These are phyloP conservation scores for Eucriotettix oculatus DNA, from an alignment of 2,888 invertebrate species.

Conservation along the genomic window DNA sequence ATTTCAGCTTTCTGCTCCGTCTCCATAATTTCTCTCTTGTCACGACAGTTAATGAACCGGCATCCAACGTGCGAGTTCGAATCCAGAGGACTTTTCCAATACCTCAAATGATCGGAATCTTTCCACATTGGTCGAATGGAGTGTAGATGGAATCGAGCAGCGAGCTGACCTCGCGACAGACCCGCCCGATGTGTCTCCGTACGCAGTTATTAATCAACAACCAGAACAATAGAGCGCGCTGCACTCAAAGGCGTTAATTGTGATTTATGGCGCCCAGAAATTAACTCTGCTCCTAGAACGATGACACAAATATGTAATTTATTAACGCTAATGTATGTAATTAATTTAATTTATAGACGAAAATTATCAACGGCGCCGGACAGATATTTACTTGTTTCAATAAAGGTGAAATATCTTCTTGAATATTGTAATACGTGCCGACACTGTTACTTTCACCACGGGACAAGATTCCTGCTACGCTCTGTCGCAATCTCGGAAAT, in stretches of 20 bases:
- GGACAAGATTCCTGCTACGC: too few relatives aligned
- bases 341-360: not conserved
- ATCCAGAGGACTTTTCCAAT: too few relatives aligned
- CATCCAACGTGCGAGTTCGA: too few relatives aligned
- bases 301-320: not conserved
- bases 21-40: too few relatives aligned
- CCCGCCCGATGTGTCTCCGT: not conserved
- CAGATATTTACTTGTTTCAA: not conserved
- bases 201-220: not conserved
- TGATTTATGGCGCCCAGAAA: not conserved
- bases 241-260: not conserved
- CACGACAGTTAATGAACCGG: too few relatives aligned
- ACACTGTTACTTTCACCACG: too few relatives aligned
- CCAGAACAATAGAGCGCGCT: not conserved
- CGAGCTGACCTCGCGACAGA: not conserved
- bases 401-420: not conserved
- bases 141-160: not conserved
- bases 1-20: too few relatives aligned
- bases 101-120: too few relatives aligned
- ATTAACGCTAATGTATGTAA: not conserved
- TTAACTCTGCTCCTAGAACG: not conserved
- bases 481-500: too few relatives aligned
- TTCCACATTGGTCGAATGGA: not conserved
- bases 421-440: too few relatives aligned
- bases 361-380: not conserved